Conservation (phyloP, 30 jellyfish, hydroid and myxozoan genomes). For the Mastigias papua region DNA sequence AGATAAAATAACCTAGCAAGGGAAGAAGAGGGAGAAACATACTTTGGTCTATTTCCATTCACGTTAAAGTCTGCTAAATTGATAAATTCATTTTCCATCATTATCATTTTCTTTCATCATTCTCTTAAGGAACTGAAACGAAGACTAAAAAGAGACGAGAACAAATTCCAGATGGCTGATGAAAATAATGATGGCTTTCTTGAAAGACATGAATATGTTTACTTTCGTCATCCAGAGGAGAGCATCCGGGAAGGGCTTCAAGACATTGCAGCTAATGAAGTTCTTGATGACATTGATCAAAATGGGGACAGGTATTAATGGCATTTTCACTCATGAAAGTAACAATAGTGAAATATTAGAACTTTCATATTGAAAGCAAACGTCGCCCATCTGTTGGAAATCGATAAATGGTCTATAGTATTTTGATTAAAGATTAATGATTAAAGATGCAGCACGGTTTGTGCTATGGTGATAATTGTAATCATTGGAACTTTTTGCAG, state of each 20-base stretch:
- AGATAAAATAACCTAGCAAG: too few species aligned
- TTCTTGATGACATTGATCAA: conserved; percentile 92
- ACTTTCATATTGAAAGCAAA: too few species aligned
- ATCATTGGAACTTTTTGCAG: too few species aligned
- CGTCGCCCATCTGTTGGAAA: too few species aligned
- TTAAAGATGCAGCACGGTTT: too few species aligned
- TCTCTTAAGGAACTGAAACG: conserved; percentile 56
- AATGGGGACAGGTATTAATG: conserved; percentile 80
- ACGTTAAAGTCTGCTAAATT: too few species aligned
- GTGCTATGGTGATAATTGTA: too few species aligned
- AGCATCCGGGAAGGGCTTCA: conserved; percentile 66
- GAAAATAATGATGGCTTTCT: conserved; percentile 76
- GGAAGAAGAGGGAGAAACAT: too few species aligned
- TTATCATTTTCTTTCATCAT: neutral
- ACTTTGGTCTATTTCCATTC: too few species aligned
- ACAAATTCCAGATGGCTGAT: conserved; percentile 81
- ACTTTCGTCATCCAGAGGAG: conserved; percentile 98
- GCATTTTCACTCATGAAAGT: neutral
- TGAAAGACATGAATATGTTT: conserved; percentile 84
- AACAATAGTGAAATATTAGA: neutral
- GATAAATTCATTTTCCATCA: neutral
- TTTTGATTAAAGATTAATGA: too few species aligned
- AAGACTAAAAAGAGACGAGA: conserved; percentile 73
- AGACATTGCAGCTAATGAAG: conserved; percentile 91
- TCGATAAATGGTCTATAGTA: too few species aligned